Base-by-base conservation (phyloP, 2,113 vertebrate species). In the Labeo rohita region DNA sequence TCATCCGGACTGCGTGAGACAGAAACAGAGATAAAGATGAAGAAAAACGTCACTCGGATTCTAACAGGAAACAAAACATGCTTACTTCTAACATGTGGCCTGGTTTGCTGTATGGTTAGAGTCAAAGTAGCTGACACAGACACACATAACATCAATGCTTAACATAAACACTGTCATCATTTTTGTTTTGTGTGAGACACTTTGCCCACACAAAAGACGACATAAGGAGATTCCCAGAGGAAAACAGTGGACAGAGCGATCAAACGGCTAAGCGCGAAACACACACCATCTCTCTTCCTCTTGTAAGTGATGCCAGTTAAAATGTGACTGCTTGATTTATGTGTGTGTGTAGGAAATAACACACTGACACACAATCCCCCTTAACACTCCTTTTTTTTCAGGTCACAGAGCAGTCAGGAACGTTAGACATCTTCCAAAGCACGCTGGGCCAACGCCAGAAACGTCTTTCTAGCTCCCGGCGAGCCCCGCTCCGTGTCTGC, bases 1-100 rank as follows among this genome's bases (percentile, higher is more conserved):
- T 99, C 98, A 86, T 99, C 98, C 12, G 98, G 98, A 80, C 95
- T 96, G 90, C 7, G 43, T 52, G 76, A 83, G 68, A 87, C 8
- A 88, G 21, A 84, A n/a, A 80, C 10, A 85, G 74, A 77, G 84
- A 85, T 80, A 15, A 34, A 75, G 47, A 66, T 9, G 68, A 39
- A 89, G 76, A 88, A 80, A 11, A 68, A 13, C 81, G 45, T 56
- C 18, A 82, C 2, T 74, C 13, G 47, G 56, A 54, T 21, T 34
- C 10, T 23, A 23, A n/a, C 54, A 70, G 23, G 34, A 54, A 82
- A 82, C 45, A 50, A 50, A 80, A 70, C 15, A 52, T 82, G 61
- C 45, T 39, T 68, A 34, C 21, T 12, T 21, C 6, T n/a, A 74
- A 56, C 47, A 52, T 54, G 73, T 13, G 59, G 52, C 61, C 36